Evolutionary conservation across 1,140 invertebrate genomes (phyloP).

Genomic region (Trichonephila clavata): DNA sequence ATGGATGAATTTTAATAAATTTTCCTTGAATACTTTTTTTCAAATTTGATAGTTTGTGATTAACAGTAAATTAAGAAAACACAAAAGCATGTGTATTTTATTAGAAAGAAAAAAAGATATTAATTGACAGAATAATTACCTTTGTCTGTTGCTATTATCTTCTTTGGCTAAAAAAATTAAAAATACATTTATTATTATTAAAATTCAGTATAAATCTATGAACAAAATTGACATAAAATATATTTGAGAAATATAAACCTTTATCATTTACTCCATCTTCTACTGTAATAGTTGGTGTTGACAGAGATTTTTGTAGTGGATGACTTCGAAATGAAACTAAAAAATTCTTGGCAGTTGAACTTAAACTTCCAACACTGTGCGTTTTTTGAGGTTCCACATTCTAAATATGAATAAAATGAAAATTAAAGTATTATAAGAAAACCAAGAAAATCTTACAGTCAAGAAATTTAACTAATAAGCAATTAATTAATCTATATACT

Average conservation of each 20-base stretch:
- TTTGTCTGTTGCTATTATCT: slow-evolving; percentile 67
- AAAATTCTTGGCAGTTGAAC: slow-evolving; percentile 65
- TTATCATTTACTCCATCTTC: slow-evolving; percentile 83
- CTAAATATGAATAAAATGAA: not conserved
- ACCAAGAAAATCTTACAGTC: too few species aligned
- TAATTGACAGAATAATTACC: slow-evolving; percentile 45
- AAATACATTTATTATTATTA: not conserved
- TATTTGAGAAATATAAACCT: slow-evolving; percentile 26
- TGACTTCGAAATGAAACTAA: slow-evolving; percentile 60
- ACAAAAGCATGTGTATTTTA: too few species aligned
- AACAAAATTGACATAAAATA: not conserved
- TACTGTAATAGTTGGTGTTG: slow-evolving; percentile 92
- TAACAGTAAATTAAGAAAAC: too few species aligned
- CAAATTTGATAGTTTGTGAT: too few species aligned
- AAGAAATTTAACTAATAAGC: not conserved
- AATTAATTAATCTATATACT: not conserved
- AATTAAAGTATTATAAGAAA: not conserved
- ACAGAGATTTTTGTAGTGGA: slow-evolving; percentile 92
- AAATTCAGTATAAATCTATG: too few species aligned
- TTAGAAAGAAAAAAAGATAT: not conserved
- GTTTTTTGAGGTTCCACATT: slow-evolving; percentile 74
- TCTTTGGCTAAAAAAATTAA: slow-evolving; percentile 69
- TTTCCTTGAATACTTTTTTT: too few species aligned
- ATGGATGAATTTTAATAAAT: too few species aligned
- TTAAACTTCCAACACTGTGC: slow-evolving; percentile 72